Base-by-base conservation (phyloP, 1,140 invertebrate genomes). In the Lordiphosa stackelbergi region DNA sequence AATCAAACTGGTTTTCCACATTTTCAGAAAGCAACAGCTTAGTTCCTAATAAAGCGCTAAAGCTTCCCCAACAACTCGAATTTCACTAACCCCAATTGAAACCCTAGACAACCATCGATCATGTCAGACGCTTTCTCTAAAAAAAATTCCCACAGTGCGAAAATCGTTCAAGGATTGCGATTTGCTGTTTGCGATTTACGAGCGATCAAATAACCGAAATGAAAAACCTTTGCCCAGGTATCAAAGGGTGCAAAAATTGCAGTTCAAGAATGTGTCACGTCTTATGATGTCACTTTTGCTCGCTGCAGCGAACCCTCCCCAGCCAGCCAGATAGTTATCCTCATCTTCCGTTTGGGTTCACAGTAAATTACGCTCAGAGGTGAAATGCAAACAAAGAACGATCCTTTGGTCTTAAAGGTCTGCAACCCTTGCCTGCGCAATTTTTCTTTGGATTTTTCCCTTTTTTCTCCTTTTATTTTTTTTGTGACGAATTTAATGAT, bases 401-500 rank as follows among this genome's bases (percentile, higher is more conserved):
- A 59, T 53, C 53, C 46, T 52, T 53, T 69, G 49, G 54, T 69
- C 31, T 38, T 62, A 66, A 53, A 46, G 71, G 63, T 66, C 71
- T 63, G 52, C 78, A 83, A 83, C 77, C 77, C 77, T 83, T 81
- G 68, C 77, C 19, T 46, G 41, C 13, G 31, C 12, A 52, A 58
- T 36, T 81, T 81, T 72, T 45, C 65, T 49, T 54, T 48, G 7
- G 6, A 16, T 22, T 53, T 56, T 66, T 55, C 41, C 34, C 10
- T 59, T 46, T 54, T 77, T 55, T 51, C 37, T 36, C 40, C 37
- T 36, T 13, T 35, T 12, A n/a, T 38, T 52, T 71, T 71, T 73
- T 83, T 83, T 83, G 78, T 77, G 73, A 77, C 72, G 72, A 83
- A 77, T 83, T 57, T 77, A 83, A 83, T 77, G 77, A 77, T 83